These are phyloP conservation scores for Enteromius argenteus DNA, from an alignment of 2,797 vertebrate species.

Conservation along the genomic window DNA sequence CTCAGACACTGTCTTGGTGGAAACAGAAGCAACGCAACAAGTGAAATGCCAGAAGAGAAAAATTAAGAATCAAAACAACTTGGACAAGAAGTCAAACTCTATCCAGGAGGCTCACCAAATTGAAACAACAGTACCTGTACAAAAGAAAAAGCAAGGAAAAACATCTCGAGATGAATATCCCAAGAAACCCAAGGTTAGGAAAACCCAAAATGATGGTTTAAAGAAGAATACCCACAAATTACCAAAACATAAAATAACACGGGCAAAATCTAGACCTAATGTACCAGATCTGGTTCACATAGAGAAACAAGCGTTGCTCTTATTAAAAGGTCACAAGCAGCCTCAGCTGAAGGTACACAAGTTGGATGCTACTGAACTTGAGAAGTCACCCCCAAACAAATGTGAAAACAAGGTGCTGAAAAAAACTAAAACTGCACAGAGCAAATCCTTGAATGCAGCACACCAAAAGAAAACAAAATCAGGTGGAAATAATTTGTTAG, in stretches of 20 bases:
- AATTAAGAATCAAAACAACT: conserved; percentile 70
- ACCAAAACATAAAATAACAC: conserved; percentile 57
- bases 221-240: conserved; percentile 64
- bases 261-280: conserved; percentile 44
- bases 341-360: conserved; percentile 84
- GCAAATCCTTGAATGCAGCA: conserved; percentile 13
- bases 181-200: conserved; percentile 66
- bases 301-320: conserved; percentile 64
- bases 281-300: conserved; percentile 49
- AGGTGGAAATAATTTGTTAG: conserved; percentile 63
- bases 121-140: conserved; percentile 50
- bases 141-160: conserved; percentile 74
- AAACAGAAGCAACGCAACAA: conserved; percentile 48
- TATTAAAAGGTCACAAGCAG: conserved; percentile 84
- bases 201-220: conserved; percentile 43
- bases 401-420: conserved; percentile 44
- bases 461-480: conserved; percentile 50
- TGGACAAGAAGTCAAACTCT: conserved; percentile 41
- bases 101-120: conserved; percentile 59
- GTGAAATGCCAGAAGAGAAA: conserved; percentile 71
- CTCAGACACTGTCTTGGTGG: conserved; percentile 50
- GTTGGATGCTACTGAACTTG: conserved; percentile 74
- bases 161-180: conserved; percentile 58
- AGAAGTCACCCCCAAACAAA: conserved; percentile 50
- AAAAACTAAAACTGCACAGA: conserved; percentile 27